These are phyloP conservation scores for Therioaphis trifolii DNA, from an alignment of 2,888 invertebrate species.

Conservation along the genomic window DNA sequence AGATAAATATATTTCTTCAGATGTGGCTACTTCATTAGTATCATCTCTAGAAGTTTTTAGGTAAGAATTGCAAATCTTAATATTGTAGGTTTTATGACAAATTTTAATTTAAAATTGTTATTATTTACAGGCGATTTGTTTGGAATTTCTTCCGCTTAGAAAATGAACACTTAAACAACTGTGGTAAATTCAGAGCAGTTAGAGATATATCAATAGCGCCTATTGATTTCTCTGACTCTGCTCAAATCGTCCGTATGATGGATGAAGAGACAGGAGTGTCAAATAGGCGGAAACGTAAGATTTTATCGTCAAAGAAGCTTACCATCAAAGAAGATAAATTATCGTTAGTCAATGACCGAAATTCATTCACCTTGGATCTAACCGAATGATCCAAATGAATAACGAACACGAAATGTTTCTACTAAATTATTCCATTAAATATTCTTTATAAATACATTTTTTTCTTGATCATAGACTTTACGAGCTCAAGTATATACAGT, in stretches of 20 bases:
- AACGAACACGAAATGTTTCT: neutral
- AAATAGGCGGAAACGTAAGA: conserved; percentile 69
- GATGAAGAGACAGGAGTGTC: conserved; percentile 73
- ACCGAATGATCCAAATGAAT: conserved; percentile 28
- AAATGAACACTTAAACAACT: conserved; percentile 90
- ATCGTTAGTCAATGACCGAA: conserved; percentile 37
- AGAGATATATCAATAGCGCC: conserved; percentile 86
- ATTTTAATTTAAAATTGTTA: neutral
- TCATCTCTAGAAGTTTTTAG: conserved; percentile 78
- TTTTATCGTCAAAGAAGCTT: conserved; percentile 64
- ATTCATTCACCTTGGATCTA: conserved; percentile 51
- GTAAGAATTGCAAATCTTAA: conserved; percentile 66
- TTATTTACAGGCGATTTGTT: conserved; percentile 75
- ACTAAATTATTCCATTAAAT: conserved; percentile 53
- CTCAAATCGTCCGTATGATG: conserved; percentile 73
- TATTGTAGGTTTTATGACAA: neutral
- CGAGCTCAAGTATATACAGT: conserved; percentile 54
- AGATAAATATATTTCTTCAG: conserved; percentile 74
- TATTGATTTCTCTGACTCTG: conserved; percentile 80
- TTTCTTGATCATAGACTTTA: conserved; percentile 34
- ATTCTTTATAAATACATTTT: neutral
- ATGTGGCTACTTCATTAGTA: conserved; percentile 76
- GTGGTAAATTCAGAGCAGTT: conserved; percentile 88
- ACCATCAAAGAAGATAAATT: conserved; percentile 65
- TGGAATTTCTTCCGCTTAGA: conserved; percentile 92